Conservation (phyloP, 2,888 invertebrate species). For the Pterobdella sp. region DNA sequence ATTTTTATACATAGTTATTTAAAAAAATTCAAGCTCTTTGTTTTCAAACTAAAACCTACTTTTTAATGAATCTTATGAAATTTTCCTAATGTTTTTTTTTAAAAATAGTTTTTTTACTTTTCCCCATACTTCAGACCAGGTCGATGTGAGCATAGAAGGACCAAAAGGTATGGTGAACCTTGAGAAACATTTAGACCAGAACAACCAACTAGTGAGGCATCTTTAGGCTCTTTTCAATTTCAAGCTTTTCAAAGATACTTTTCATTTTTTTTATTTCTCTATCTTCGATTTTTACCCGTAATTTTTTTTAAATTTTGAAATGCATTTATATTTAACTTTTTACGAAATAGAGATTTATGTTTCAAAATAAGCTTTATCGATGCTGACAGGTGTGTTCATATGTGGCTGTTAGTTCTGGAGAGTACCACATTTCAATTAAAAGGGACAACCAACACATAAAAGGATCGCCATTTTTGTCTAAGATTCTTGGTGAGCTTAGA, state of each 20-base stretch:
- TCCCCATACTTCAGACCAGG: constrained; percentile 16
- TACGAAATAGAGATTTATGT: too few species aligned
- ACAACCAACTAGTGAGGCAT: constrained; percentile 11
- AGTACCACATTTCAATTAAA: constrained; percentile 85
- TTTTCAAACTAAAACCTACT: too few species aligned
- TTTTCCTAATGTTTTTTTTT: too few species aligned
- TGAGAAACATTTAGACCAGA: constrained; percentile 19
- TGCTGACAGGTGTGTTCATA: constrained; percentile 14
- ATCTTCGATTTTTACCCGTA: background rate
- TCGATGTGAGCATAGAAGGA: constrained; percentile 65
- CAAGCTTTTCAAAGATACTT: background rate
- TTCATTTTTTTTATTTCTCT: background rate
- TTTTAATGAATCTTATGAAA: too few species aligned
- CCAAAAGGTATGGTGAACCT: constrained; percentile 51
- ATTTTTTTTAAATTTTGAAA: background rate
- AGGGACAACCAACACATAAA: constrained; percentile 88
- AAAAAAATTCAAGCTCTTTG: too few species aligned
- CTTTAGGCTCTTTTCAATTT: background rate
- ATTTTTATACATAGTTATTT: too few species aligned
- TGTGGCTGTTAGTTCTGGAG: constrained; percentile 87
- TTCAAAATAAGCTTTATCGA: background rate
- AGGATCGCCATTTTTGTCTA: constrained; percentile 84
- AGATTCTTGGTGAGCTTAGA: constrained; percentile 59
- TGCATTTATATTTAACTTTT: background rate
- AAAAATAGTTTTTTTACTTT: too few species aligned